phyloP scores from a whole-genome alignment of 1,140 invertebrate species.

The Trichonephila clavata region DNA sequence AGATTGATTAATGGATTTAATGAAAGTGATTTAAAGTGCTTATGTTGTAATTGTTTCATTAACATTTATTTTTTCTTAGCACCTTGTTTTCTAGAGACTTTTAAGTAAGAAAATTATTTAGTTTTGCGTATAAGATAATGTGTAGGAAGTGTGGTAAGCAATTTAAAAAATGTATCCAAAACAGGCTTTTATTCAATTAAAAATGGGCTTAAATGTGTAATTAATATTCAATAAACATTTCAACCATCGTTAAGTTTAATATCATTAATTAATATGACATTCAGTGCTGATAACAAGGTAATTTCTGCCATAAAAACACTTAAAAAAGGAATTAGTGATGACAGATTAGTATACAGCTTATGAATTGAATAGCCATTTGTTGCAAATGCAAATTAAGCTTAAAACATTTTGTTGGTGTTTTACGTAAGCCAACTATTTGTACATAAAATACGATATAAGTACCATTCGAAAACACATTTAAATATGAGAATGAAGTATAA shows the following conservation, averaged over 20 bases:
- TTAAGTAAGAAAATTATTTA: neutral
- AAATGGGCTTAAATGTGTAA: neutral
- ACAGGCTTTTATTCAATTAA: neutral
- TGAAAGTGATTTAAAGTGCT: slow-evolving; percentile 70
- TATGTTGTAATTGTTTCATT: slow-evolving; percentile 67
- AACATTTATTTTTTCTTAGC: slow-evolving; percentile 23
- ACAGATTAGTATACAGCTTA: neutral
- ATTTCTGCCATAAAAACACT: neutral
- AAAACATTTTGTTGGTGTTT: too few relatives aligned
- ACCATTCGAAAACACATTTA: too few relatives aligned
- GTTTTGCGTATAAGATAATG: neutral
- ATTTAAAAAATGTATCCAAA: neutral
- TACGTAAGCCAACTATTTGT: too few relatives aligned
- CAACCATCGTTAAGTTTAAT: neutral
- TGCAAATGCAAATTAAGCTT: too few relatives aligned
- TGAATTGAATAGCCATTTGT: too few relatives aligned
- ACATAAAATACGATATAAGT: too few relatives aligned
- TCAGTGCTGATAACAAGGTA: neutral
- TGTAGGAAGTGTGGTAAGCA: neutral
- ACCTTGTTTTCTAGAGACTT: neutral
- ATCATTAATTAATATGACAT: neutral
- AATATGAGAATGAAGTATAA: too few relatives aligned
- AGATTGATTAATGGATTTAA: slow-evolving; percentile 68
- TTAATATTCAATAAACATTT: neutral
- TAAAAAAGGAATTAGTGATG: neutral